A percentile compares a stretch with the other conserved stretches of the same genome.
Conservation (phyloP, 2,888 invertebrate genomes). For the Mechanitis messenoides region DNA sequence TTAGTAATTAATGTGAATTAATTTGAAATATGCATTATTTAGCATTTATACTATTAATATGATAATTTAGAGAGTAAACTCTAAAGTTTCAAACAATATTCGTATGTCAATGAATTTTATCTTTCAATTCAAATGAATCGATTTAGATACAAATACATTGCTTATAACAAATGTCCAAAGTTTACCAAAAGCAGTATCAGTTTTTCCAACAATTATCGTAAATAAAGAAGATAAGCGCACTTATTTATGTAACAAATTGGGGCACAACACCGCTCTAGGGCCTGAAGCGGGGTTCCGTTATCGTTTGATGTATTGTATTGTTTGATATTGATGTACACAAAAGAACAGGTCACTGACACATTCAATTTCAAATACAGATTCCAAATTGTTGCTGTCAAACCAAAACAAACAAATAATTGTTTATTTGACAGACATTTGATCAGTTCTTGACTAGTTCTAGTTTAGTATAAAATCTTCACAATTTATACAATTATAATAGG, state of each 20-base stretch:
- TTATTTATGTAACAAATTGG: constrained; percentile 49
- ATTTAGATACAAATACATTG: constrained; percentile 11
- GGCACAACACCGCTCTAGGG: constrained; percentile 48
- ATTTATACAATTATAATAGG: not conserved
- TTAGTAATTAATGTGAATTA: too few species aligned
- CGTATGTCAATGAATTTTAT: constrained; percentile 10
- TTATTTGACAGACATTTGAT: too few species aligned
- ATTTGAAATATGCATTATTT: too few species aligned
- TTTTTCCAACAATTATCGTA: constrained; percentile 51
- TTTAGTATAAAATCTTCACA: too few species aligned
- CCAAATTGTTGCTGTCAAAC: not conserved
- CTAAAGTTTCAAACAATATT: constrained; percentile 2
- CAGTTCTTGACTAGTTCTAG: too few species aligned
- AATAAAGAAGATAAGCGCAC: constrained; percentile 55
- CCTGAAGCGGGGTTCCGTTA: constrained; percentile 16
- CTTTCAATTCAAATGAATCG: constrained; percentile 11
- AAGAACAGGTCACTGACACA: constrained; percentile 4
- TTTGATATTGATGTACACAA: constrained; percentile 16
- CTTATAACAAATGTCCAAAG: constrained; percentile 35
- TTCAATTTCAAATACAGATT: constrained; percentile 4
- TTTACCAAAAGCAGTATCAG: constrained; percentile 42
- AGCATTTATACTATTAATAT: not conserved
- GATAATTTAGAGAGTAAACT: not conserved
- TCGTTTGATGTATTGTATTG: constrained; percentile 19
- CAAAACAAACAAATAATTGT: not conserved